A percentile compares a stretch with the other conserved stretches of the same genome.
Conservation (phyloP, 2,113 vertebrate genomes). For the Menidia beryllina region DNA sequence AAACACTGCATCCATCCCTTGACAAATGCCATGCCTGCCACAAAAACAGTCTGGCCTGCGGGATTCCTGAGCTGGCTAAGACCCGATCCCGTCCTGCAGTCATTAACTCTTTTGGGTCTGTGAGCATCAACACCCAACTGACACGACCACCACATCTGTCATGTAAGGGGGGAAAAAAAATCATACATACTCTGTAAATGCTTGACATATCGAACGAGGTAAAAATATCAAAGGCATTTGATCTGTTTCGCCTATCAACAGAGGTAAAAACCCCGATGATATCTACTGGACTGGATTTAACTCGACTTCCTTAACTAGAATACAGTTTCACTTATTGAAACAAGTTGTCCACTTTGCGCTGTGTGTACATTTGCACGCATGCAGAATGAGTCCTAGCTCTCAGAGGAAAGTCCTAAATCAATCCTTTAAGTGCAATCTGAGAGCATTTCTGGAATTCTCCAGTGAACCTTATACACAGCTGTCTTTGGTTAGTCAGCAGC, state of each 20-base stretch:
- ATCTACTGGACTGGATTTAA: too few relatives aligned
- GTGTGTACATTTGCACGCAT: not conserved
- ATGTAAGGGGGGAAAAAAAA: too few relatives aligned
- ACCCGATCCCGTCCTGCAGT: not conserved
- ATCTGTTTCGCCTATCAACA: too few relatives aligned
- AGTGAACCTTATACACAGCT: constrained; percentile 19
- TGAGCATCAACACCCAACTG: too few relatives aligned
- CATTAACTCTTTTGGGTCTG: too few relatives aligned
- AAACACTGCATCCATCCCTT: constrained; percentile 46
- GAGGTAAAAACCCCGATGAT: too few relatives aligned
- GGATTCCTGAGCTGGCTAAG: constrained; percentile 11
- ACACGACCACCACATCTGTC: too few relatives aligned
- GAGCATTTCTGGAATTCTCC: not conserved
- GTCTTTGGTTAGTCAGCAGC: constrained; percentile 39
- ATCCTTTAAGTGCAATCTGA: not conserved
- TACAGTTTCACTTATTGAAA: not conserved
- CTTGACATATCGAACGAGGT: too few relatives aligned
- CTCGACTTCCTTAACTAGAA: too few relatives aligned
- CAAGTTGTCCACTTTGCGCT: too few relatives aligned
- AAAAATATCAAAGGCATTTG: not conserved
- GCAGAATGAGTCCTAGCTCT: not conserved
- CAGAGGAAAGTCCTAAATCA: constrained; percentile 2
- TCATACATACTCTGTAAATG: too few relatives aligned
- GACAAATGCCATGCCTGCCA: constrained; percentile 35
- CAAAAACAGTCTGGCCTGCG: not conserved